These are phyloP conservation scores for Amblyjoppa proteus DNA, from an alignment of 2,888 invertebrate genomes.

Conservation along the genomic window DNA sequence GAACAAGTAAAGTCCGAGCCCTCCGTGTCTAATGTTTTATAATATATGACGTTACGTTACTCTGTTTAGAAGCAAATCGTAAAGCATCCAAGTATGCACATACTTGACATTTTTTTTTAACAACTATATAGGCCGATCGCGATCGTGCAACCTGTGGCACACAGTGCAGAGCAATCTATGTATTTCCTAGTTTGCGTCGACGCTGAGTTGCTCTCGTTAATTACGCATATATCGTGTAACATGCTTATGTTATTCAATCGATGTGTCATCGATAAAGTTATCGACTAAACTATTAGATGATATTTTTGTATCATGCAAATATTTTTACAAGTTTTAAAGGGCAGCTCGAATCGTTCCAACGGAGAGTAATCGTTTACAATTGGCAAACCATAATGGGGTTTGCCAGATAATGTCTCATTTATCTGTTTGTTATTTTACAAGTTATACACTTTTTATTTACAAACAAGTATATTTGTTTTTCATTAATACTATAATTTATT, in stretches of 20 bases:
- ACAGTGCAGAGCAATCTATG: conserved; percentile 2
- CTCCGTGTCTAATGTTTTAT: conserved; percentile 16
- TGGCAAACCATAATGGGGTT: neutral
- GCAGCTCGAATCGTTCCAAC: conserved; percentile 26
- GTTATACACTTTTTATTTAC: conserved; percentile 52
- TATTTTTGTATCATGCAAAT: conserved; percentile 65
- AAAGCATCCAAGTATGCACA: conserved; percentile 5
- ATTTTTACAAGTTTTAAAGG: conserved; percentile 57
- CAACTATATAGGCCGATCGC: conserved; percentile 27
- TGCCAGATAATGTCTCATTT: conserved; percentile 4
- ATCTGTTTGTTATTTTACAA: conserved; percentile 10
- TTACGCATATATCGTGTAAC: conserved; percentile 7
- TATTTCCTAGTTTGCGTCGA: neutral
- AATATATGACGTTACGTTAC: conserved; percentile 32
- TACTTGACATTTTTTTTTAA: conserved; percentile 19
- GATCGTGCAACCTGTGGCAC: conserved; percentile 6
- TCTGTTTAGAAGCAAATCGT: conserved; percentile 21
- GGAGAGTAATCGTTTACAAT: conserved; percentile 24
- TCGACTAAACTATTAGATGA: conserved; percentile 47
- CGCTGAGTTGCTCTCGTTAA: conserved; percentile 23
- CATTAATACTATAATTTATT: conserved; percentile 46
- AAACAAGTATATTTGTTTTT: conserved; percentile 49
- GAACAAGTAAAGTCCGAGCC: conserved; percentile 15
- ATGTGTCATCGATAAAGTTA: conserved; percentile 38
- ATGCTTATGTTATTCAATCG: conserved; percentile 25